phyloP scores from a whole-genome alignment of 92 coral and sea anemone genomes.

The Siderastrea siderea region DNA sequence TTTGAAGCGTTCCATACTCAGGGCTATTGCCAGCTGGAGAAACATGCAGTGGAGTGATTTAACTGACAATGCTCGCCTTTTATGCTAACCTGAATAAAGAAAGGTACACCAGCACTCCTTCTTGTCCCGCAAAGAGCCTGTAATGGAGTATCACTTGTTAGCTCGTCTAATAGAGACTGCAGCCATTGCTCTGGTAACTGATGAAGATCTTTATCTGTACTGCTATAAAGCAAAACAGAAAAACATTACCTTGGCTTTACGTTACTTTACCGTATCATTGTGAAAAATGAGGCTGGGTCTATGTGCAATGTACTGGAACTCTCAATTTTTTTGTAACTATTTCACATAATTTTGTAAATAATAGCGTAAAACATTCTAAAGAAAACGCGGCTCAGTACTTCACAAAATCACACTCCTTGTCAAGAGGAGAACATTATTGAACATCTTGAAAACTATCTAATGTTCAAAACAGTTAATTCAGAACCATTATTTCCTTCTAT shows the following conservation, averaged over 20 bases:
- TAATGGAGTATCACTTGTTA: conserved; percentile 80
- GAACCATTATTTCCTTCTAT: not conserved
- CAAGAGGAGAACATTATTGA: no score
- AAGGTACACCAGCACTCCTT: conserved; percentile 97
- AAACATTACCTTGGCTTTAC: not conserved
- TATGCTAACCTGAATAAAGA: conserved; percentile 85
- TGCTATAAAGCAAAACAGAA: conserved; percentile 37
- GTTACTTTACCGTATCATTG: not conserved
- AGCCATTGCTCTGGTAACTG: conserved; percentile 86
- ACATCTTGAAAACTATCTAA: no score
- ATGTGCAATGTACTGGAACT: not conserved
- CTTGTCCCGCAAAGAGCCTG: conserved; percentile 92
- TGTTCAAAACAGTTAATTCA: not conserved
- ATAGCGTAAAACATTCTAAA: no score
- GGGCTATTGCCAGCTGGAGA: no score
- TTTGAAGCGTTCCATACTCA: no score
- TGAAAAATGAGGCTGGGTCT: not conserved
- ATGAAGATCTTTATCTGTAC: conserved; percentile 72
- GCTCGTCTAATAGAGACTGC: conserved; percentile 75
- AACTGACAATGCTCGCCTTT: no score
- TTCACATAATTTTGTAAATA: no score
- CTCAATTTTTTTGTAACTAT: no score
- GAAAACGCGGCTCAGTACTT: no score
- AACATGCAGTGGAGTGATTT: not conserved
- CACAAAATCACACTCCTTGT: no score